Conservation (phyloP, 2,797 vertebrate genomes). For the Hybognathus amarus region DNA sequence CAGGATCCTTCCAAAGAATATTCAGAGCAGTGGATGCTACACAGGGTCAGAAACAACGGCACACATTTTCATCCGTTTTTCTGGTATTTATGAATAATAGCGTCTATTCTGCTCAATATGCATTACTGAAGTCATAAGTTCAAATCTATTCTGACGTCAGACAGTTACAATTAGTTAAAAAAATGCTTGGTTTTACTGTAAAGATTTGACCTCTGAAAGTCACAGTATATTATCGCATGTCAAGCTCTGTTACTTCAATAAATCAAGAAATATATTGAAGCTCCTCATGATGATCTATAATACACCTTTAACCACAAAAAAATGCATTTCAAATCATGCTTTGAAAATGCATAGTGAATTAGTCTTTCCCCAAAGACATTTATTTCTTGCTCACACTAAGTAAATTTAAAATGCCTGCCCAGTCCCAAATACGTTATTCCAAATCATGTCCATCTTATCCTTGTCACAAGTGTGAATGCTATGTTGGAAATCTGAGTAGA, state of each 20-base stretch:
- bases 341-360: background rate
- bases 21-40: background rate
- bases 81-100: background rate
- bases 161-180: background rate
- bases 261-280: background rate
- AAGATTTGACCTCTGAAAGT: background rate
- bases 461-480: constrained; percentile 19
- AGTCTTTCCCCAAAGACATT: background rate
- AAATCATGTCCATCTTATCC: constrained; percentile 30
- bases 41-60: background rate
- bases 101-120: background rate
- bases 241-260: background rate
- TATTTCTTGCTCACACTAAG: constrained; percentile 8
- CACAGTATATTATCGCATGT: background rate
- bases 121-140: background rate
- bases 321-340: background rate
- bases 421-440: background rate
- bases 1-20: background rate
- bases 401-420: constrained; percentile 1
- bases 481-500: constrained; percentile 14
- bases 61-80: background rate
- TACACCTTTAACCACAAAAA: background rate
- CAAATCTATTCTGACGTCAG: background rate
- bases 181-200: background rate
- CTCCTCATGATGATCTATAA: background rate